Evolutionary conservation across 92 coral and sea anemone species (phyloP).

Genomic region (Umimayanthus chanpuru): DNA sequence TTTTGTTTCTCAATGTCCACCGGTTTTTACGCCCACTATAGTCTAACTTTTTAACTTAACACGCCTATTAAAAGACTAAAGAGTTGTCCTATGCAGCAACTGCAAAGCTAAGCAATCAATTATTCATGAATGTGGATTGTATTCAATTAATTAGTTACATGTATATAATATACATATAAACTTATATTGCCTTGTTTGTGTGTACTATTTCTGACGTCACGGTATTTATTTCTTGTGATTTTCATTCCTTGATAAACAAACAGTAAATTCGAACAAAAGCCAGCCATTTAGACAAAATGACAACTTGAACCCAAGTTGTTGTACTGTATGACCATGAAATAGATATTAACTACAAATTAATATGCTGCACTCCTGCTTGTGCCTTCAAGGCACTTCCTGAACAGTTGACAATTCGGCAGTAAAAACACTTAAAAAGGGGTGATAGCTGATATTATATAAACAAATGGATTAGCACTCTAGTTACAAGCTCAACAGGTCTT

Average conservation of each 20-base stretch:
- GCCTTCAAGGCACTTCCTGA: background rate
- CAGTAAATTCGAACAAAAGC: background rate
- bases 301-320: background rate
- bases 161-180: background rate
- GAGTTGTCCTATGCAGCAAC: background rate
- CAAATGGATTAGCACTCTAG: background rate
- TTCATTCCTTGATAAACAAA: background rate
- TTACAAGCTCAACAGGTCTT: background rate
- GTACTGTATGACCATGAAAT: no score
- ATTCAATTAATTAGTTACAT: background rate
- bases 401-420: background rate
- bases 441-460: background rate
- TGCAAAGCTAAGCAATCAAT: background rate
- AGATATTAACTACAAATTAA: no score
- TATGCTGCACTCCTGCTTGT: no score
- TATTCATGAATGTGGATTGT: background rate
- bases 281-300: background rate
- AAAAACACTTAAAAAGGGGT: background rate
- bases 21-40: background rate
- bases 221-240: background rate
- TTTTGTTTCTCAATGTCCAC: background rate
- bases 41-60: background rate
- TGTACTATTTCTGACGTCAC: background rate
- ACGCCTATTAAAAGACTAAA: background rate
- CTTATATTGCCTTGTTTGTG: background rate